Conservation (phyloP, 1,140 invertebrate species). For the Pinna nobilis region DNA sequence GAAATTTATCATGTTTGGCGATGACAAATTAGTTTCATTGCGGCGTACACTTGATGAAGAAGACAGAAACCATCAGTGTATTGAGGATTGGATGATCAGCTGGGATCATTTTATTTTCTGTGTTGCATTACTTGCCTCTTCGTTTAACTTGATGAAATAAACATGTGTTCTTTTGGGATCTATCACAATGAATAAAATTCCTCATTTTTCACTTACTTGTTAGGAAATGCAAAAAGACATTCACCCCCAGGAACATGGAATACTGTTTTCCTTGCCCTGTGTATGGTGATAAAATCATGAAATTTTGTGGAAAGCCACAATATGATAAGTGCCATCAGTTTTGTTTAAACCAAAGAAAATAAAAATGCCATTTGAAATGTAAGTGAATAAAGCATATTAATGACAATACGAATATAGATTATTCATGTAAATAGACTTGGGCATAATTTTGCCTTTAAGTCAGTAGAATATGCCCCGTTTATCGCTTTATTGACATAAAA, state of each 20-base stretch:
- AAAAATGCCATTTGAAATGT: background rate
- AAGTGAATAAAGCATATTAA: no score
- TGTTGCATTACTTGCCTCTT: background rate
- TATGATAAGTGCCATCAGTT: no score
- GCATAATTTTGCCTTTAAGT: no score
- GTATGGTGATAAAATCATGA: no score
- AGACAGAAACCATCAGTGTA: conserved; percentile 27
- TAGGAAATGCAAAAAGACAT: background rate
- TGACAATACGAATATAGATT: no score
- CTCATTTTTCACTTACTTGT: background rate
- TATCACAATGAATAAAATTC: background rate
- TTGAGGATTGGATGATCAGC: background rate
- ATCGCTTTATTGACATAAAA: no score
- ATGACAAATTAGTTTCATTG: conserved; percentile 24
- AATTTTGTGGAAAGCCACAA: no score
- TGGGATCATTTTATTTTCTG: background rate
- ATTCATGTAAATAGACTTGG: no score
- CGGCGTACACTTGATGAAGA: background rate
- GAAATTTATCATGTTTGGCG: conserved; percentile 30
- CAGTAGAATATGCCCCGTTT: no score
- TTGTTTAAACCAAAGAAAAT: background rate
- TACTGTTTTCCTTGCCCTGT: background rate
- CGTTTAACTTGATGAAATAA: conserved; percentile 9
- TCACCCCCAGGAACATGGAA: no score
- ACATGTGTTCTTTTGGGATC: background rate